Base-by-base conservation (phyloP, 2,888 invertebrate genomes). In the Mesorhabditis sp. region DNA sequence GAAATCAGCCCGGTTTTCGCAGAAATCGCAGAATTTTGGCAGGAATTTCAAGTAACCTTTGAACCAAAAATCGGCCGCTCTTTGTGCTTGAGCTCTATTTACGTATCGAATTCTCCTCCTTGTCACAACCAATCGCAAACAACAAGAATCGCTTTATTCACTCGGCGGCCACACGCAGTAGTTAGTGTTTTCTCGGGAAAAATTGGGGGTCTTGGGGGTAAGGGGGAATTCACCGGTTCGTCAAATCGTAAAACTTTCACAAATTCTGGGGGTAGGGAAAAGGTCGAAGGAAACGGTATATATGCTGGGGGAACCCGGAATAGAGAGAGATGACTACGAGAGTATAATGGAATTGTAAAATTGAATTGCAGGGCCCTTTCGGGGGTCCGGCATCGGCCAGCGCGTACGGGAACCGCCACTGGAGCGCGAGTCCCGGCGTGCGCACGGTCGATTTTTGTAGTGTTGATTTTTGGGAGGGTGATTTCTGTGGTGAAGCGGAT, bases 171-270 rank as follows among this genome's bases (percentile, higher is more conserved):
- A 28, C 28, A 28, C 28, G 28, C 28, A 28, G 28, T 28, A 28
- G 28, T 28, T 28, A 28, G 28, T 28, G 28, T 28, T 28, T 28
- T 28, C 28, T 28, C 28, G 28, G 28, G 28, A 28, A 28, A 28
- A 28, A 28, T 28, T 28, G 28, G 28, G 28, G 28, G 28, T 28
- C 2, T 28, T 28, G 28, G 28, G 28, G 28, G 28, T 28, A 28
- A 28, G 28, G 69, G 41, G 69, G 67, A 43, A 67, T 45, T 69
- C 65, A 62, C 65, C 63, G 69, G 67, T 70, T 45, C 67, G 70
- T 68, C 70, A 68, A 68, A 70, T 67, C 61, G 70, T 70, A 64
- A 66, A 45, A 66, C 58, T 70, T 70, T 70, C 43, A 66, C 58
- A 66, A 67, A 68, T 58, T 41, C 41, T 4, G 62, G 44, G 58